phyloP scores from a whole-genome alignment of 2,113 vertebrate species.

The Lophochroa leadbeateri region DNA sequence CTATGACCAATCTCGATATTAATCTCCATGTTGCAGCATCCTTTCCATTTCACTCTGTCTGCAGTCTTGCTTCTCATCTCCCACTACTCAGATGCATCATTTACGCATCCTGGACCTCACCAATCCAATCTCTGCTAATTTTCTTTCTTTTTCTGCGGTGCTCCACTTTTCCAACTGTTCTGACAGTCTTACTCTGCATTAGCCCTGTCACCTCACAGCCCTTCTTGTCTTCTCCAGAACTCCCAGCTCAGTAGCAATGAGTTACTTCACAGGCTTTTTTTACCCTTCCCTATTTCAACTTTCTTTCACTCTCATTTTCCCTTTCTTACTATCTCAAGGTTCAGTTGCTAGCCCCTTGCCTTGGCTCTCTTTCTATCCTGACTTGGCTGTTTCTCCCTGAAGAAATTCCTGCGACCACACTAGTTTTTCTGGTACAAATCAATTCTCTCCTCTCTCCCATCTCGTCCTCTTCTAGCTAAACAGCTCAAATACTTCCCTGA shows the following conservation, averaged over 20 bases:
- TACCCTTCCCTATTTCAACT: neutral
- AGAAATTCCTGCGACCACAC: conserved; percentile 18
- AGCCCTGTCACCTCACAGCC: rapidly evolving
- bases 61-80: neutral
- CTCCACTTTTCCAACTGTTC: neutral
- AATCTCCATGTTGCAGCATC: neutral
- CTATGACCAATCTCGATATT: neutral
- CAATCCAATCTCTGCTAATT: neutral
- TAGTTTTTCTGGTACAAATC: conserved; percentile 25
- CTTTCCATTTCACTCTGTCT: neutral
- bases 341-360: neutral
- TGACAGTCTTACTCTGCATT: neutral
- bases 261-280: neutral
- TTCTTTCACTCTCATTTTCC: neutral
- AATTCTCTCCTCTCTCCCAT: neutral
- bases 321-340: neutral
- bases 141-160: neutral
- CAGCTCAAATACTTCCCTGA: conserved; percentile 2
- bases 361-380: neutral
- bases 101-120: neutral
- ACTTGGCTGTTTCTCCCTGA: neutral
- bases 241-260: neutral
- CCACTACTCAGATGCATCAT: neutral
- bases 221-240: neutral
- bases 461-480: conserved; percentile 1